Percentiles rank a stretch among this genome's conserved stretches.
Conservation (phyloP, 2,113 vertebrate species). For the Oophaga pumilio region DNA sequence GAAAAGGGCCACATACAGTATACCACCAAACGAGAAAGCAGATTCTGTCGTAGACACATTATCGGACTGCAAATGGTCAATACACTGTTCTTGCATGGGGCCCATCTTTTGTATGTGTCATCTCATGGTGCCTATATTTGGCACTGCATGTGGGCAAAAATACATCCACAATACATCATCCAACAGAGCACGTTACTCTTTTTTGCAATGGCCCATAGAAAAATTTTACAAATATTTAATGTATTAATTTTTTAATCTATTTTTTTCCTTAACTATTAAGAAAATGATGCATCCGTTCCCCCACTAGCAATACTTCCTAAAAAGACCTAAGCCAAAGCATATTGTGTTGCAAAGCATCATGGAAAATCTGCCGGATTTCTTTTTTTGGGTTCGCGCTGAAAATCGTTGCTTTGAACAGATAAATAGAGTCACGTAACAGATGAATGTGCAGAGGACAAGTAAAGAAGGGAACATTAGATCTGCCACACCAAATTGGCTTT, state of each 20-base stretch:
- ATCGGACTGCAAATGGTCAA: too few relatives aligned
- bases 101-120: too few relatives aligned
- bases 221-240: too few relatives aligned
- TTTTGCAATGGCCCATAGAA: too few relatives aligned
- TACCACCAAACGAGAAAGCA: too few relatives aligned
- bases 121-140: too few relatives aligned
- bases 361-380: background rate
- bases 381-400: background rate
- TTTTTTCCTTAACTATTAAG: background rate
- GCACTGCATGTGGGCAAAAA: too few relatives aligned
- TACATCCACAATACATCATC: too few relatives aligned
- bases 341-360: background rate
- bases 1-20: too few relatives aligned
- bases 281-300: background rate
- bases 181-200: too few relatives aligned
- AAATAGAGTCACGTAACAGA: slow-evolving; percentile 44
- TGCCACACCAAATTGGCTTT: slow-evolving; percentile 50
- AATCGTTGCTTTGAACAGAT: slow-evolving; percentile 12
- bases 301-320: background rate
- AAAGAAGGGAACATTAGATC: slow-evolving; percentile 49
- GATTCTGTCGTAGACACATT: too few relatives aligned
- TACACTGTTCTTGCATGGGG: too few relatives aligned
- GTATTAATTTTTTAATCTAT: background rate
- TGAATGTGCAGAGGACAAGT: slow-evolving; percentile 34
- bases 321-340: background rate